Conservation (phyloP, 2,888 invertebrate species). For the Agrotis segetum region DNA sequence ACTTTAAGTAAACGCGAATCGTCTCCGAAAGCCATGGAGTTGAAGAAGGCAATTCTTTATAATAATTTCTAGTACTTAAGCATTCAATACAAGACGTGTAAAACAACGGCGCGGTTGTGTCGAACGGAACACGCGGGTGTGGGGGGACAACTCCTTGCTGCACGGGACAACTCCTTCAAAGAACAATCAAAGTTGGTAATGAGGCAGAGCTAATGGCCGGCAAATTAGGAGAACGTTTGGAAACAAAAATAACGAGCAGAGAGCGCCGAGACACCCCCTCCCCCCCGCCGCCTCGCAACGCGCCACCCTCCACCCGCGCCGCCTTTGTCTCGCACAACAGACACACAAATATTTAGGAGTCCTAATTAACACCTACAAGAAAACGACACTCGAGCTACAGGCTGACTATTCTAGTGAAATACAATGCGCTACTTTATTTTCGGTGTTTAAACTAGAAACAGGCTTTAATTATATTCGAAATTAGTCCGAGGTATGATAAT, state of each 20-base stretch:
- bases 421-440: not conserved
- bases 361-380: conserved; percentile 44
- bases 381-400: not conserved
- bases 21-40: conserved; percentile 36
- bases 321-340: conserved; percentile 28
- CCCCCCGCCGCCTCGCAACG: too few species aligned
- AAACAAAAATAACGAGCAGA: conserved; percentile 61
- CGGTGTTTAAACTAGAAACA: too few species aligned
- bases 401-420: not conserved
- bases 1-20: conserved; percentile 37
- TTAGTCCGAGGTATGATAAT: too few species aligned
- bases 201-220: conserved; percentile 62
- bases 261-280: conserved; percentile 3
- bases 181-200: conserved; percentile 64
- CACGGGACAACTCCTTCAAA: conserved; percentile 53
- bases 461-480: not conserved
- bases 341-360: conserved; percentile 25
- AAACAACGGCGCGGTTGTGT: conserved; percentile 33
- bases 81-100: conserved; percentile 35
- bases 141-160: not conserved
- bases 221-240: conserved; percentile 61
- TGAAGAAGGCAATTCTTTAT: conserved; percentile 49
- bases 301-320: not conserved
- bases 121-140: not conserved
- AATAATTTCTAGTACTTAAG: conserved; percentile 35